Percentiles rank a stretch among this genome's conserved stretches.
Evolutionary conservation across 2,888 invertebrate genomes (phyloP).

Genomic region (Hypomecis punctinalis): DNA sequence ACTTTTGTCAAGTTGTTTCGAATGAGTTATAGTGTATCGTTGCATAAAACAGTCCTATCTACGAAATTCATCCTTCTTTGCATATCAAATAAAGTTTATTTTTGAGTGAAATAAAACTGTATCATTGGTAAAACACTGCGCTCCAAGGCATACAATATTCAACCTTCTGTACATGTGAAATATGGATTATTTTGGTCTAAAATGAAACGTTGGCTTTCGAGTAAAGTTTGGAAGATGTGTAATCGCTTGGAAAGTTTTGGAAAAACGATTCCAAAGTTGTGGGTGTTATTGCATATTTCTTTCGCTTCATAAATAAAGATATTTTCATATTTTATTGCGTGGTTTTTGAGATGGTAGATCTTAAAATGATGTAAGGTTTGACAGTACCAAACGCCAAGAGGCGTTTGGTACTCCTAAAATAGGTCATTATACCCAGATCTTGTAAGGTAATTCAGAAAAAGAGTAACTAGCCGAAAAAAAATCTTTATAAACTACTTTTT

Average conservation of each 20-base stretch:
- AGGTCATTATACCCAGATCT: too few species aligned
- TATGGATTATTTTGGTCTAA: neutral
- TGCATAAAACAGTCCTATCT: slow-evolving; percentile 27
- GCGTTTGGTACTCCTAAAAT: too few species aligned
- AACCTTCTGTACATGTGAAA: neutral
- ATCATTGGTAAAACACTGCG: slow-evolving; percentile 32
- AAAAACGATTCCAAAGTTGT: slow-evolving; percentile 31
- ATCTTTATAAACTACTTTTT: too few species aligned
- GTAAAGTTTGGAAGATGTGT: slow-evolving; percentile 23
- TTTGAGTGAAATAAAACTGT: slow-evolving; percentile 22
- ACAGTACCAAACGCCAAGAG: too few species aligned
- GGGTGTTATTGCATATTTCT: slow-evolving; percentile 41
- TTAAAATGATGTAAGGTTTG: neutral
- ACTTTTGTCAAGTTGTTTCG: slow-evolving; percentile 65
- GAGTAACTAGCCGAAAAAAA: too few species aligned
- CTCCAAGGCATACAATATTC: neutral
- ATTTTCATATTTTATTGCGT: slow-evolving; percentile 17
- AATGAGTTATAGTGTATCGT: slow-evolving; percentile 61
- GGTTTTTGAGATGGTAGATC: neutral
- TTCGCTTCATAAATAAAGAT: slow-evolving; percentile 9
- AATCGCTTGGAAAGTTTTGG: slow-evolving; percentile 24
- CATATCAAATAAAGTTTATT: neutral
- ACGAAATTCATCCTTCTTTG: slow-evolving; percentile 4
- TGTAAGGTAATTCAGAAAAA: too few species aligned
- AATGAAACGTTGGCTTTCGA: slow-evolving; percentile 4